Base-by-base conservation (phyloP, 2,113 vertebrate species). In the Phaetusa simplex region DNA sequence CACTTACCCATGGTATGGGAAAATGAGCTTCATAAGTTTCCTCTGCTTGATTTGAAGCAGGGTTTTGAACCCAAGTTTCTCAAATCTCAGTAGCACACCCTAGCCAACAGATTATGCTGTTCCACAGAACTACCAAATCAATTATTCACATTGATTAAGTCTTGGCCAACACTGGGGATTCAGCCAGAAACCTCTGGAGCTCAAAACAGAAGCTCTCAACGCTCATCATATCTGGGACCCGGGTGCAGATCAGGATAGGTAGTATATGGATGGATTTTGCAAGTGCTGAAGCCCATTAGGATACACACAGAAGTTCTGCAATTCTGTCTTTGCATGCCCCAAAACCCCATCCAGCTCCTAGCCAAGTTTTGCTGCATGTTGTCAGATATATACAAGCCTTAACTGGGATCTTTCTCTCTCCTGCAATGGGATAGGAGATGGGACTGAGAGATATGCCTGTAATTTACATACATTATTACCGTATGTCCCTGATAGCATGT, bases 341-440 rank as follows among this genome's bases (percentile, higher is more conserved):
- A 69, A 93, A 96, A 82, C 82, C 92, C 95, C 92, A 93, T 80
- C 45, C 58, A 79, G 73, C 86, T 53, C 65, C 91, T 34, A 42
- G 86, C 83, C 94, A 97, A 95, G 84, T 87, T 95, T 85, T 96
- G 53, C 73, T 94, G 58, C 89, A 7, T 40, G 11, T 91, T 97
- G 89, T 94, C 94, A 97, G 97, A 96, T 96, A 9, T 29, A 80
- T 95, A 47, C 97, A 97, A 94, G 95, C 95, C 96, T 97, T 97
- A 95, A 94, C 91, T 18, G 18, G 91, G 95, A 76, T 97, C 86
- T 66, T 65, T 82, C 88, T 89, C 91, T 72, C 43, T 81, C 69
- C 86, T 93, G 93, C 73, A 17, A 30, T 23, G 81, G 94, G 81
- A 82, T 94, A 21, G 73, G 86, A 96, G 95, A 97, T 96, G 91